phyloP scores from a whole-genome alignment of 2,888 invertebrate species.

The Protophormia terraenovae region DNA sequence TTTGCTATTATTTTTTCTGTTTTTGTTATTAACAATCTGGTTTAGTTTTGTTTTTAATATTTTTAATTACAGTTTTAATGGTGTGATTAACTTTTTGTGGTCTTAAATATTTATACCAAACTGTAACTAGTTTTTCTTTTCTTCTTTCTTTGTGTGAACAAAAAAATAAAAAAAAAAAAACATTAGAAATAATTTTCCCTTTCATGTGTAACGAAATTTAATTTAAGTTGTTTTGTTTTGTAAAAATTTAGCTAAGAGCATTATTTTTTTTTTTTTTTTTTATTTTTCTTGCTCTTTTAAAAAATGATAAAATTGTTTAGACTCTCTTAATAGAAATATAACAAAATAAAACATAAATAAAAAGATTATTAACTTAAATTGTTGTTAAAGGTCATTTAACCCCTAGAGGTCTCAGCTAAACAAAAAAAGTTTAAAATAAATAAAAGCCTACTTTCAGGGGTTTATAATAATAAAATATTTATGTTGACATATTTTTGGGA shows the following conservation, averaged over 20 bases:
- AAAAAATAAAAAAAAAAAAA: neutral
- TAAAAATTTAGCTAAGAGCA: slow-evolving; percentile 4
- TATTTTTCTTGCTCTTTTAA: neutral
- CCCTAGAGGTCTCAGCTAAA: neutral
- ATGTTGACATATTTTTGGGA: no score
- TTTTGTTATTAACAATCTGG: slow-evolving; percentile 17
- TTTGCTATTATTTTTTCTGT: neutral
- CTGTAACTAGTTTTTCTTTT: neutral
- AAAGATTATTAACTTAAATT: neutral
- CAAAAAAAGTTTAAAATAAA: no score
- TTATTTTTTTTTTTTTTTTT: neutral
- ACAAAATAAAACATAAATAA: neutral
- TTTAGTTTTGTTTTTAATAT: neutral
- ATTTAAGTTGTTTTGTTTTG: no score
- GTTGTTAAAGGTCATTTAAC: neutral
- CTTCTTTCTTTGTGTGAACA: neutral
- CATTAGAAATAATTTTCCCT: slow-evolving; percentile 11
- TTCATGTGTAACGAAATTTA: slow-evolving; percentile 24
- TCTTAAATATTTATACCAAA: neutral
- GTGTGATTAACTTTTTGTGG: slow-evolving; percentile 41
- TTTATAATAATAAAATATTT: no score
- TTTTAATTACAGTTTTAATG: slow-evolving; percentile 43
- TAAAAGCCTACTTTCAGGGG: neutral
- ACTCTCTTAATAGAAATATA: slow-evolving; percentile 14
- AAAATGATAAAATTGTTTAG: neutral